Conservation (phyloP, 2,888 invertebrate species). For the Melieria picta region DNA sequence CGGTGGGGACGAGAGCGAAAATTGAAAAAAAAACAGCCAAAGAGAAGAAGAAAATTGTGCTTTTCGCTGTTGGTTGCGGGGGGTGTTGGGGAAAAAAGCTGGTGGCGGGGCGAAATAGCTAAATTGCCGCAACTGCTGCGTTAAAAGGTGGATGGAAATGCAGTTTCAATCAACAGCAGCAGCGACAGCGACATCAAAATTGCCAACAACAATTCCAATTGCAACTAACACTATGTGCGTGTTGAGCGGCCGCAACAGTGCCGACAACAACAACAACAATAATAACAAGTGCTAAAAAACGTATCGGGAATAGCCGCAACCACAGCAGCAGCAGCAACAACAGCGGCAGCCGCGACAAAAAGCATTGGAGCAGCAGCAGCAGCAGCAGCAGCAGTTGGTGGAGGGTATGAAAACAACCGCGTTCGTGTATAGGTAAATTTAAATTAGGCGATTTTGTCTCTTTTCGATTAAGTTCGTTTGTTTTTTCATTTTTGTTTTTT, state of each 20-base stretch:
- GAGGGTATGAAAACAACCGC: no score
- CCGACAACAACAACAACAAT: slow-evolving; percentile 42
- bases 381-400: no score
- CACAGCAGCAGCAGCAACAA: no score
- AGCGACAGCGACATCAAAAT: slow-evolving; percentile 39
- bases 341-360: no score
- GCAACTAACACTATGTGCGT: no score
- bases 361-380: no score
- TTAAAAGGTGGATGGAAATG: slow-evolving; percentile 18
- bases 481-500: no score
- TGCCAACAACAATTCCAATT: slow-evolving; percentile 7
- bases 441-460: no score
- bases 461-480: no score
- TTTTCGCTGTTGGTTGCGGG: background rate
- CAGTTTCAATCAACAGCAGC: slow-evolving; percentile 40
- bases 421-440: no score
- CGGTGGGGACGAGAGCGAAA: background rate
- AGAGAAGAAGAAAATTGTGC: background rate
- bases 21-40: slow-evolving; percentile 2
- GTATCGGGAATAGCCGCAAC: background rate
- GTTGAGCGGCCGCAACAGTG: slow-evolving; percentile 32
- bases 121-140: background rate
- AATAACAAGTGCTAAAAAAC: background rate
- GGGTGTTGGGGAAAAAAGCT: slow-evolving; percentile 14
- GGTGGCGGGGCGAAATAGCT: no score